Evolutionary conservation across 2,797 vertebrate species (phyloP).

Genomic region (Apodemus agrarius): DNA sequence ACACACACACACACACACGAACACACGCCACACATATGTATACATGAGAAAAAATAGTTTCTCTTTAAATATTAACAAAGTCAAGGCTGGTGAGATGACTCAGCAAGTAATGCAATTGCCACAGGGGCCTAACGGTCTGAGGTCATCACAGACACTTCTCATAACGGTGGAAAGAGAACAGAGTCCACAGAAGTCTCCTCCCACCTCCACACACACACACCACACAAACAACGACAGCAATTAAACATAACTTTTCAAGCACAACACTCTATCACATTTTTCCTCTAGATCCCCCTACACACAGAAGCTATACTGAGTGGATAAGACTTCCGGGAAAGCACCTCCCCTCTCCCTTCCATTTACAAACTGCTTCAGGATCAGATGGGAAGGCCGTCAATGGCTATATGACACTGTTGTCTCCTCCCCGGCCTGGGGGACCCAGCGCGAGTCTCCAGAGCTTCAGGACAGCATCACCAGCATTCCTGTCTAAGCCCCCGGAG

Average conservation of each 20-base stretch:
- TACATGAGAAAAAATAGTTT: not conserved
- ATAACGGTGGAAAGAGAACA: not conserved
- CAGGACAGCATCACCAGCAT: not conserved
- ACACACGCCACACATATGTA: not conserved
- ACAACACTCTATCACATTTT: not conserved
- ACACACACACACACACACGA: not conserved
- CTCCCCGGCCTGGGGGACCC: not conserved
- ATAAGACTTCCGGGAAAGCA: not conserved
- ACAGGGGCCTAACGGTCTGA: not conserved
- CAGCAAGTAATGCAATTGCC: not conserved
- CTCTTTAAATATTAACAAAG: conserved; percentile 20
- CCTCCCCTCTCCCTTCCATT: not conserved
- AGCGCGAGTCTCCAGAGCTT: not conserved
- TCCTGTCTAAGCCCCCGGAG: not conserved
- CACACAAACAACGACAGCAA: not conserved
- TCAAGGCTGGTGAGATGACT: not conserved
- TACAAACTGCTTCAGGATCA: conserved; percentile 5
- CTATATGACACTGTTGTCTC: not conserved
- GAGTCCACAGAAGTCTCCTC: not conserved
- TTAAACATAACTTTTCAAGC: not conserved
- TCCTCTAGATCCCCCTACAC: not conserved
- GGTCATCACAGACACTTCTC: not conserved
- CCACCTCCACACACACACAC: not conserved
- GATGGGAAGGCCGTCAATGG: conserved; percentile 32
- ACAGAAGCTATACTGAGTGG: not conserved